These are phyloP conservation scores for Dendronephthya gigantea DNA, from an alignment of 64 coral and sea anemone genomes.

Conservation along the genomic window DNA sequence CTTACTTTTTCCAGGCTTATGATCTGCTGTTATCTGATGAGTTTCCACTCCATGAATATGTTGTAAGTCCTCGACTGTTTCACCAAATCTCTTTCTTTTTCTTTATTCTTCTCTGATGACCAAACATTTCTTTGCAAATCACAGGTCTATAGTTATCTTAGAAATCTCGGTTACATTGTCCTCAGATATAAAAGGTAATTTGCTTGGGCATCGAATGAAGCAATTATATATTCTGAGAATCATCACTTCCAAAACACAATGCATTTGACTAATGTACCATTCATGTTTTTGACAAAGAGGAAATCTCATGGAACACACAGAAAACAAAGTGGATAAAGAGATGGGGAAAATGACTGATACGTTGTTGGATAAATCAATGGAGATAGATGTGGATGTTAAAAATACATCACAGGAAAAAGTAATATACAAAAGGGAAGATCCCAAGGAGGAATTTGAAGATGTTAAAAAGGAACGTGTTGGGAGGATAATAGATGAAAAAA, in stretches of 20 bases:
- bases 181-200: neutral
- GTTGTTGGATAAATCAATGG: no score
- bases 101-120: no score
- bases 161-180: constrained; percentile 3
- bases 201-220: neutral
- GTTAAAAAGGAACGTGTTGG: no score
- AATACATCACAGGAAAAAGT: neutral
- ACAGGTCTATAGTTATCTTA: neutral
- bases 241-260: no score
- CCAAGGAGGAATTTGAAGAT: neutral
- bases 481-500: neutral
- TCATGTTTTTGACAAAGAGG: neutral
- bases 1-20: neutral
- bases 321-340: neutral
- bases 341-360: neutral
- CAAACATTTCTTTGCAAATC: neutral
- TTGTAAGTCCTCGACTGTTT: neutral
- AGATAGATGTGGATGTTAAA: no score
- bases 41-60: neutral
- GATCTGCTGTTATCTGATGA: neutral
- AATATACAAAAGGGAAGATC: neutral
- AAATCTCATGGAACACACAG: neutral
- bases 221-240: no score
- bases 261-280: neutral
- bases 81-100: neutral